Base-by-base conservation (phyloP, 2,113 vertebrate species). In the Abramis brama region DNA sequence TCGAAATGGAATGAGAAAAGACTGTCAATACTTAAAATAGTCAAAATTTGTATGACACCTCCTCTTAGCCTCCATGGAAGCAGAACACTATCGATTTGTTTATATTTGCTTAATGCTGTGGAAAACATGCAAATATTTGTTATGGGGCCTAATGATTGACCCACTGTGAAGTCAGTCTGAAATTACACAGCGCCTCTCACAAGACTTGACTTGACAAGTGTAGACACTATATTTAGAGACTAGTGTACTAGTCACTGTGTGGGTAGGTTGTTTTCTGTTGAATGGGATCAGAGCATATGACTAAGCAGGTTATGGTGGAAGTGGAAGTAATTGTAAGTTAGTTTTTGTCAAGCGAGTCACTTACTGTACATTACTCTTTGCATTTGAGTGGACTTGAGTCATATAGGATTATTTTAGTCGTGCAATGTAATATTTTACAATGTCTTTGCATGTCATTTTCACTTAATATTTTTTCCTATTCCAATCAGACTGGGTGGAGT, bases 401-500 rank as follows among this genome's bases (percentile, higher is more conserved):
- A 43, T 33, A 5, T 3, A 60, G 9, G 45, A 45, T 23, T 9
- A 9, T 27, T 27, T 50, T 66, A 23, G 57, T 13, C 9, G n/a
- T 27, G n/a, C n/a, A 50, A 1, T 75, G 8, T 30, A 27, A 50
- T 50, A 68, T 8, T 19, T 68, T 36, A 17, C 21, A 23, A 5
- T 2, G 33, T 36, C 68, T 71, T 39, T 12, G 33, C 10, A 21
- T 50, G 55, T 77, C 19, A 17, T 70, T 43, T 83, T 84, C 23
- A 15, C 12, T 8, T 23, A 43, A 45, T 30, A 11, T 23, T 75
- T 10, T 25, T 12, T 0, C 36, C 85, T 85, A 86, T 47, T 7
- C 81, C 74, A 92, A 91, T 64, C 93, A 99, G 97, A 99, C 93
- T 99, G 98, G 98, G 97, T 99, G 88, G 98, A 99, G 92, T 99